phyloP scores from a whole-genome alignment of 2,797 vertebrate genomes.

The Onychomys torridus region DNA sequence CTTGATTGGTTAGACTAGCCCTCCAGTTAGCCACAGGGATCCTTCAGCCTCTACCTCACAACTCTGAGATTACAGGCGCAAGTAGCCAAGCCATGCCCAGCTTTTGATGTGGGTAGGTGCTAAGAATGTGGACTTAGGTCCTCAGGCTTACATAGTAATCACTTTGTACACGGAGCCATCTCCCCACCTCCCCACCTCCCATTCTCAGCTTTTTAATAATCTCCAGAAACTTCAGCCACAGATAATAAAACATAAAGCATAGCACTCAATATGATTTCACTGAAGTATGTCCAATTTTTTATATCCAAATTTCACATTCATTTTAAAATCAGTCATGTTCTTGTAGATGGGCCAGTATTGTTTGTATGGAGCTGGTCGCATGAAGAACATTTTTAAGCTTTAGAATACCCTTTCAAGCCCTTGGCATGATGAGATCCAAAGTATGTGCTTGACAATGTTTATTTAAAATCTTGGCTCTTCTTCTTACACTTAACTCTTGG shows the following conservation, averaged over 20 bases:
- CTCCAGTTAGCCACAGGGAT: background rate
- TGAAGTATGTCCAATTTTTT: constrained; percentile 23
- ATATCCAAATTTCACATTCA: background rate
- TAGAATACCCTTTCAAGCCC: constrained; percentile 11
- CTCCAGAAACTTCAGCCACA: constrained; percentile 41
- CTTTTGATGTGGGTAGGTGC: background rate
- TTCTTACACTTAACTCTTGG: constrained; percentile 15
- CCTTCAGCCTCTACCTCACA: background rate
- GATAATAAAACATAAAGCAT: constrained; percentile 32
- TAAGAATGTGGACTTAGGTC: background rate
- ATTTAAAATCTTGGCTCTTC: constrained; percentile 58
- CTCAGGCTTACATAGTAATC: background rate
- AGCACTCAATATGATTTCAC: background rate
- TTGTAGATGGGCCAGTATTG: background rate
- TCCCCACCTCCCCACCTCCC: background rate
- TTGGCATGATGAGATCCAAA: constrained; percentile 12
- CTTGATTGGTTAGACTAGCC: background rate
- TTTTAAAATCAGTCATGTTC: constrained; percentile 10
- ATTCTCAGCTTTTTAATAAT: background rate
- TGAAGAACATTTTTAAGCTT: constrained; percentile 43
- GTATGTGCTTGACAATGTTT: background rate
- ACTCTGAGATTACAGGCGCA: background rate
- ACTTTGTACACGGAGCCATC: background rate
- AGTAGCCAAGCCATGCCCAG: background rate
- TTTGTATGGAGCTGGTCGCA: background rate